Percentiles rank a stretch among this genome's conserved stretches.
These are phyloP conservation scores for Struthio camelus DNA, from an alignment of 2,113 vertebrate genomes.

Conservation along the genomic window DNA sequence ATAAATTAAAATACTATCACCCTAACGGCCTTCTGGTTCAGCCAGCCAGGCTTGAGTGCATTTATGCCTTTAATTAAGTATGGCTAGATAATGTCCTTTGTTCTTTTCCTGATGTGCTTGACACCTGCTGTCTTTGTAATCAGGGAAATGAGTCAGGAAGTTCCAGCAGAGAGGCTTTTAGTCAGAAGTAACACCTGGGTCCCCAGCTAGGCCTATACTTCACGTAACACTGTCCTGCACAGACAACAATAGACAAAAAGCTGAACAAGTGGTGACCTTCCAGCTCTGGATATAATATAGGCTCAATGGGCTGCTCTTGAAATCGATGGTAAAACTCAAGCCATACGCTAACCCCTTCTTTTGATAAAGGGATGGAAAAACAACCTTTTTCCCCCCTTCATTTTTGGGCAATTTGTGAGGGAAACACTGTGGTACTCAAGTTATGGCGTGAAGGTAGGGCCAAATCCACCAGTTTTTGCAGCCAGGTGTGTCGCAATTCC, in stretches of 20 bases:
- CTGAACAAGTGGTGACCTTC: not conserved
- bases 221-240: not conserved
- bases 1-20: constrained; percentile 42
- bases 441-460: not conserved
- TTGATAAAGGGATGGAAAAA: not conserved
- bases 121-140: constrained; percentile 67
- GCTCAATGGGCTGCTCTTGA: not conserved
- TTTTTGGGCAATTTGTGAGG: not conserved
- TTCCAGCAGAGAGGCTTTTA: constrained; percentile 66
- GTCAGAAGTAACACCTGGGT: constrained; percentile 68
- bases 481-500: not conserved
- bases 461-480: not conserved
- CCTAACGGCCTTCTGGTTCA: not conserved
- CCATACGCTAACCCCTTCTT: not conserved
- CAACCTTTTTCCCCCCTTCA: not conserved
- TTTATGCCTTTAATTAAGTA: constrained; percentile 59
- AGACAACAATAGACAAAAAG: not conserved
- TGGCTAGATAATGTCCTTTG: constrained; percentile 65
- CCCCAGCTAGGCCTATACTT: not conserved
- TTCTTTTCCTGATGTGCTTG: constrained; percentile 61
- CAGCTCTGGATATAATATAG: not conserved
- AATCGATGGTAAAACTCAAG: constrained; percentile 11
- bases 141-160: constrained; percentile 65
- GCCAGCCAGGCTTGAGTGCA: constrained; percentile 28
- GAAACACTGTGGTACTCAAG: not conserved